Evolutionary conservation across 2,113 vertebrate genomes (phyloP).

Genomic region (Chroicocephalus ridibundus): DNA sequence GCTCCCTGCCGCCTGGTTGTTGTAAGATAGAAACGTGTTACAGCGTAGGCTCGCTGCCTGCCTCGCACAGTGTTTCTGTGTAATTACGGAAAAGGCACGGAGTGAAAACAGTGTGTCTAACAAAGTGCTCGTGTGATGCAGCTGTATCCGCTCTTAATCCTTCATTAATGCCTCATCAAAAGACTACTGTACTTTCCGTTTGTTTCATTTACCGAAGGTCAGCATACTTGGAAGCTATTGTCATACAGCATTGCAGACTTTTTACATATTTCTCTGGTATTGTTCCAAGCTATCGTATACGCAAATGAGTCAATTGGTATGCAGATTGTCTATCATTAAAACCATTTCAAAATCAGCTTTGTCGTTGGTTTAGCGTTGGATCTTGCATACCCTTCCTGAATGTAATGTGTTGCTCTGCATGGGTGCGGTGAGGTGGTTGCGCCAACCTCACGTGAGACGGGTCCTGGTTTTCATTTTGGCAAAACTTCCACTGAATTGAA

Average conservation of each 20-base stretch:
- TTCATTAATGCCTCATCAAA: slow-evolving; percentile 72
- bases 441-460: not conserved
- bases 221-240: slow-evolving; percentile 74
- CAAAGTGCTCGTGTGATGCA: slow-evolving; percentile 64
- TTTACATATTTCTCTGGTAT: slow-evolving; percentile 69
- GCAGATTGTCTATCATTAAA: slow-evolving; percentile 79
- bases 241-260: slow-evolving; percentile 68
- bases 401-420: not conserved
- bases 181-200: slow-evolving; percentile 63
- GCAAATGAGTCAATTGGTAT: slow-evolving; percentile 74
- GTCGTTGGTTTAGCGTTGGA: slow-evolving; percentile 55
- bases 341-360: slow-evolving; percentile 73
- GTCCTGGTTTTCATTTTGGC: not conserved
- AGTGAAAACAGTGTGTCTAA: slow-evolving; percentile 54
- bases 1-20: not conserved
- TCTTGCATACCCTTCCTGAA: slow-evolving; percentile 47
- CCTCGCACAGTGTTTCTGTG: not conserved
- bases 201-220: slow-evolving; percentile 71
- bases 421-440: not conserved
- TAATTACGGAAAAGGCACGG: slow-evolving; percentile 25
- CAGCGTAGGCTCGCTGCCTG: not conserved
- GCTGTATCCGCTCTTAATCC: slow-evolving; percentile 76
- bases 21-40: not conserved
- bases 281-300: slow-evolving; percentile 64
- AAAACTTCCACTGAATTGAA: not conserved